phyloP scores from a whole-genome alignment of 2,797 vertebrate species.

The Saxicola maurus region DNA sequence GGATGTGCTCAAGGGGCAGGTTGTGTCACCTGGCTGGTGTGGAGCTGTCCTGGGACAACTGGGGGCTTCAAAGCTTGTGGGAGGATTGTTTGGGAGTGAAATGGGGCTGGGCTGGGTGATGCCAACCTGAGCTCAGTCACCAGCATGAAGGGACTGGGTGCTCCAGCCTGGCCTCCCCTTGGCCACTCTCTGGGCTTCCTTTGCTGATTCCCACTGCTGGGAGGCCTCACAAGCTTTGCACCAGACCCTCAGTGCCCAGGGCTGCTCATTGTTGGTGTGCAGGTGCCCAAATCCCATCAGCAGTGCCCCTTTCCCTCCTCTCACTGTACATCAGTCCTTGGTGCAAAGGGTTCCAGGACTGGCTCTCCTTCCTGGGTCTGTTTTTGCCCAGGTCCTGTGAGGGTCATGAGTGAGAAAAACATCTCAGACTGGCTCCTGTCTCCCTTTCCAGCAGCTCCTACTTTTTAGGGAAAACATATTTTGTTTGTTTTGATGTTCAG shows the following conservation, averaged over 20 bases:
- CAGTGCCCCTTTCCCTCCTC: background rate
- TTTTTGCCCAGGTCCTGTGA: background rate
- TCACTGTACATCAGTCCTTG: accelerated
- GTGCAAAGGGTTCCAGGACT: background rate
- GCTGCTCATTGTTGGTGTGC: accelerated
- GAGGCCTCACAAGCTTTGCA: background rate
- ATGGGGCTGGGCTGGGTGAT: background rate
- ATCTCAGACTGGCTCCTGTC: background rate
- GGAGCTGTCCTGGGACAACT: background rate
- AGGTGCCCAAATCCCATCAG: background rate
- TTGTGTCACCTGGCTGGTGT: background rate
- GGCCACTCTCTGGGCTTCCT: accelerated
- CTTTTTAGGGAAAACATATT: background rate
- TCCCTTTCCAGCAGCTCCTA: accelerated
- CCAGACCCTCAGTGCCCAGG: accelerated
- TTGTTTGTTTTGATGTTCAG: background rate
- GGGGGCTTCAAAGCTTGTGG: background rate
- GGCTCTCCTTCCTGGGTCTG: background rate
- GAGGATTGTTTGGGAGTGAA: background rate
- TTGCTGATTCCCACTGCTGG: background rate
- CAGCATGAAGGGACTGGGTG: accelerated
- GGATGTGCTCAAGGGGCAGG: background rate
- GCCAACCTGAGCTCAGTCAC: accelerated
- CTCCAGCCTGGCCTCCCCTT: background rate
- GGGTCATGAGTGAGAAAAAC: accelerated